Evolutionary conservation across 1,140 invertebrate genomes (phyloP).

Genomic region (Listronotus oregonensis): DNA sequence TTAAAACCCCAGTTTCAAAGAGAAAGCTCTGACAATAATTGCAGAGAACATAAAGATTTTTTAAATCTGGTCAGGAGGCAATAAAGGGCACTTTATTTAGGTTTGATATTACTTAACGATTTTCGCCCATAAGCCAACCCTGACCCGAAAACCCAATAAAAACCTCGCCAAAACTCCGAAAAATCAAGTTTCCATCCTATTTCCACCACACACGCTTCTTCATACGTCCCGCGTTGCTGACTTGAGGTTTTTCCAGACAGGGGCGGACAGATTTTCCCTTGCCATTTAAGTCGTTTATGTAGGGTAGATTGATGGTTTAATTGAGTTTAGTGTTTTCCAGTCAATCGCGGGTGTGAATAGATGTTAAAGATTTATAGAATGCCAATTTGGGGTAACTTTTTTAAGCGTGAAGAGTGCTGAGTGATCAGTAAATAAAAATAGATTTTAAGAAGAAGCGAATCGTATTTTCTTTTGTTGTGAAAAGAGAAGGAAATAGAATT

Average conservation of each 20-base stretch:
- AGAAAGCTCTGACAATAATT: no score
- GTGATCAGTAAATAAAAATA: no score
- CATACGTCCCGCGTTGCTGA: slow-evolving; percentile 20
- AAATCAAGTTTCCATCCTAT: slow-evolving; percentile 19
- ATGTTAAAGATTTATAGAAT: slow-evolving; percentile 31
- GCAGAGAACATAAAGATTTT: no score
- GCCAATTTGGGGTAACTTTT: slow-evolving; percentile 26
- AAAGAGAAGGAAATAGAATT: no score
- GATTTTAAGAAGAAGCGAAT: no score
- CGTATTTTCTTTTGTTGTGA: no score
- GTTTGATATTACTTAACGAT: neutral
- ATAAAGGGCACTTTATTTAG: neutral
- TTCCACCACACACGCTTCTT: slow-evolving; percentile 21
- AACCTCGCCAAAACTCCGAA: slow-evolving; percentile 8
- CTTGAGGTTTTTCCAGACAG: slow-evolving; percentile 27
- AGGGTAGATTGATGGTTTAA: slow-evolving; percentile 39
- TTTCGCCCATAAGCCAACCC: neutral
- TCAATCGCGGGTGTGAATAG: slow-evolving; percentile 34
- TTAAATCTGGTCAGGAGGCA: neutral
- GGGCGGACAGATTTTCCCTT: slow-evolving; percentile 26
- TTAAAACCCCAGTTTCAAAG: no score
- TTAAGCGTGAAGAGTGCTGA: neutral
- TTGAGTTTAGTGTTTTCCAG: slow-evolving; percentile 39
- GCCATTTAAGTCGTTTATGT: slow-evolving; percentile 35
- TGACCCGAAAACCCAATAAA: slow-evolving; percentile 10